phyloP scores from a whole-genome alignment of 2,797 vertebrate species.

The Astyanax mexicanus region DNA sequence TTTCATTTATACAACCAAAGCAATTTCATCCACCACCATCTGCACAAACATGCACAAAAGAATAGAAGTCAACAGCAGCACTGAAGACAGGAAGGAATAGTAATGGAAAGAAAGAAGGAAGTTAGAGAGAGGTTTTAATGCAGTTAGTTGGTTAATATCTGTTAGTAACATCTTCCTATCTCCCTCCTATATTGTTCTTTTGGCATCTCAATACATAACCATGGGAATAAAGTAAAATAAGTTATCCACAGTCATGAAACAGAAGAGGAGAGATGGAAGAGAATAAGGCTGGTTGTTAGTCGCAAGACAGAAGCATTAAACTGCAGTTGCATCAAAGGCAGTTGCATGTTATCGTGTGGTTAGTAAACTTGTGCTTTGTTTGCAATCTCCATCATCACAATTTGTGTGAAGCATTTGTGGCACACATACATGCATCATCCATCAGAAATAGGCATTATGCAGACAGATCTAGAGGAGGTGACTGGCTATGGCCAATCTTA shows the following conservation, averaged over 20 bases:
- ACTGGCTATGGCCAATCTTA: not conserved
- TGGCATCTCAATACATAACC: not conserved
- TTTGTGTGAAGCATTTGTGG: not conserved
- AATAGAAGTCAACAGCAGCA: not conserved
- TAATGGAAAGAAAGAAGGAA: not conserved
- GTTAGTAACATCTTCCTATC: constrained; percentile 24
- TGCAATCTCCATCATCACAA: not conserved
- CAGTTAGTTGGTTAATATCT: constrained; percentile 24
- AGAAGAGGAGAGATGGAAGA: constrained; percentile 21
- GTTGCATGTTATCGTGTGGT: not conserved
- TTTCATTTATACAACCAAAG: not conserved
- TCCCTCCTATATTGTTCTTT: not conserved
- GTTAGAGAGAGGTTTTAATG: not conserved
- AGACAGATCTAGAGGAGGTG: not conserved
- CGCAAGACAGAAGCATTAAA: constrained; percentile 8
- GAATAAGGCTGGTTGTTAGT: constrained; percentile 6
- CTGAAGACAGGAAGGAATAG: not conserved
- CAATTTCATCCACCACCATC: not conserved
- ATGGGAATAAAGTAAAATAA: not conserved
- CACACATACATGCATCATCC: constrained; percentile 3
- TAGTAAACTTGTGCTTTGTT: not conserved
- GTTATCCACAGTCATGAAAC: not conserved
- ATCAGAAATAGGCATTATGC: constrained; percentile 1
- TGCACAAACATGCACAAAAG: constrained; percentile 15
- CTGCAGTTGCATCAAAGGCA: not conserved